These are phyloP conservation scores for Ctenodactylus gundi DNA, from an alignment of 2,113 vertebrate genomes.

Conservation along the genomic window DNA sequence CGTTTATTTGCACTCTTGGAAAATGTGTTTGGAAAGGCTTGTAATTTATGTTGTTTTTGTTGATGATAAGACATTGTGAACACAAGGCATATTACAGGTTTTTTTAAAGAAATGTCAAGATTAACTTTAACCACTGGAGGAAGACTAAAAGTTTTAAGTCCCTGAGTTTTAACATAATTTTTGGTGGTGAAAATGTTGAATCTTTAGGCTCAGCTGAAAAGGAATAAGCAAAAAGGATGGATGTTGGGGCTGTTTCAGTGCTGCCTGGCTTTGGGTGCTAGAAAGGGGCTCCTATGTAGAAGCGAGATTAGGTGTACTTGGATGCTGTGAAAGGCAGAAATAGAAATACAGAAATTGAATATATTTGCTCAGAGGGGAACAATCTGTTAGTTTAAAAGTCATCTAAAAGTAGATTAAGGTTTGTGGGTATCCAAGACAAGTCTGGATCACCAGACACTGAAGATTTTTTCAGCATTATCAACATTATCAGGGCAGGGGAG, in stretches of 20 bases:
- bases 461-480: neutral
- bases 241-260: neutral
- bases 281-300: neutral
- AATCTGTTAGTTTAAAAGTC: neutral
- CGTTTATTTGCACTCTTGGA: neutral
- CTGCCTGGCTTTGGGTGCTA: neutral
- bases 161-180: slow-evolving; percentile 14
- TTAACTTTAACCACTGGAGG: neutral
- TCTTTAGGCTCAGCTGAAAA: neutral
- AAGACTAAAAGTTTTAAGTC: neutral
- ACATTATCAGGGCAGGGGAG: neutral
- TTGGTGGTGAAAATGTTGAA: neutral
- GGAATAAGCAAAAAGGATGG: neutral
- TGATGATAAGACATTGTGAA: neutral
- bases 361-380: neutral
- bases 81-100: neutral
- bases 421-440: neutral
- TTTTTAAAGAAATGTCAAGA: neutral
- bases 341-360: neutral
- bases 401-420: neutral
- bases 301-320: neutral
- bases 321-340: neutral
- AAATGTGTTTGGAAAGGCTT: neutral
- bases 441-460: neutral
- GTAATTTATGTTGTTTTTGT: neutral